Evolutionary conservation across 2,888 invertebrate species (phyloP).

Genomic region (Salpingus planirostris): DNA sequence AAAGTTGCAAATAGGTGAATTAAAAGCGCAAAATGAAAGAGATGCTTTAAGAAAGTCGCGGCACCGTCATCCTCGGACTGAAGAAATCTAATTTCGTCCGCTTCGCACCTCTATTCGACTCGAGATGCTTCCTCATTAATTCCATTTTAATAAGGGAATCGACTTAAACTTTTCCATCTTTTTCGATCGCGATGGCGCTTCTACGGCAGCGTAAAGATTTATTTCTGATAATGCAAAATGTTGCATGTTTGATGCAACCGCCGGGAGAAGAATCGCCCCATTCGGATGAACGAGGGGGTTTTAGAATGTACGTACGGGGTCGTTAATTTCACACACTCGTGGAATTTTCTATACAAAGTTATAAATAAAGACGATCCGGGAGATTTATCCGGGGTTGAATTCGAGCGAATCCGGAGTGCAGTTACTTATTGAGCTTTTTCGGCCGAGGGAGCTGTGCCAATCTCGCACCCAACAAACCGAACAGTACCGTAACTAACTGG

Average conservation of each 20-base stretch:
- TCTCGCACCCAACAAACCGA: too few species aligned
- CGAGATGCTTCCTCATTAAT: not conserved
- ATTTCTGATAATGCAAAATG: too few species aligned
- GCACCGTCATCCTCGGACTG: not conserved
- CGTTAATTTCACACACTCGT: conserved; percentile 4
- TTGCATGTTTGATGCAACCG: too few species aligned
- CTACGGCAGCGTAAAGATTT: too few species aligned
- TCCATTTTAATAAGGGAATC: not conserved
- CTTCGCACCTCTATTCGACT: conserved; percentile 1
- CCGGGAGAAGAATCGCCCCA: too few species aligned
- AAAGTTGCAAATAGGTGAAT: conserved; percentile 3
- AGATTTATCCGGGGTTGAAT: conserved; percentile 10
- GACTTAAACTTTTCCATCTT: not conserved
- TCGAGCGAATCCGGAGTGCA: too few species aligned
- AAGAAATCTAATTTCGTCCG: conserved; percentile 3
- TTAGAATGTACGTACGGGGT: conserved; percentile 6
- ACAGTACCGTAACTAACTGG: too few species aligned
- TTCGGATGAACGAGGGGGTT: too few species aligned
- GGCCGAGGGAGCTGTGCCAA: too few species aligned
- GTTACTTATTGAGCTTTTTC: too few species aligned
- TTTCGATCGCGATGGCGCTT: not conserved
- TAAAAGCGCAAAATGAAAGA: conserved; percentile 3
- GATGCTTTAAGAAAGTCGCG: conserved; percentile 2
- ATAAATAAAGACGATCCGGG: conserved; percentile 12
- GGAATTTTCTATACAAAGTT: conserved; percentile 11